These are phyloP conservation scores for Platycheirus rosarum DNA, from an alignment of 2,888 invertebrate genomes.

Conservation along the genomic window DNA sequence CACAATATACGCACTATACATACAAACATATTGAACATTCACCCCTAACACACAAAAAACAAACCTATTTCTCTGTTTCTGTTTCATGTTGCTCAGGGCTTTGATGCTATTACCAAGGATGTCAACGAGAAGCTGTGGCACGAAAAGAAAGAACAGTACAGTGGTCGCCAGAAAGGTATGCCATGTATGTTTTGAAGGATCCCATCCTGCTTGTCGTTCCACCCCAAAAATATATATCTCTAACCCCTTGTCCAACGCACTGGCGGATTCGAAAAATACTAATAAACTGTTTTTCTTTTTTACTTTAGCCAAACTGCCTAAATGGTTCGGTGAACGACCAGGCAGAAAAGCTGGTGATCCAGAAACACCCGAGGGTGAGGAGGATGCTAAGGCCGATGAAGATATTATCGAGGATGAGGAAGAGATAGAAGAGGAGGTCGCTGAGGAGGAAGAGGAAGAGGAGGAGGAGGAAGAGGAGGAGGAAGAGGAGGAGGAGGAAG, in stretches of 20 bases:
- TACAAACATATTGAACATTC: constrained; percentile 18
- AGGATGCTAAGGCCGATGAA: constrained; percentile 90
- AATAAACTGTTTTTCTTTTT: constrained; percentile 15
- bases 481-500: constrained; percentile 83
- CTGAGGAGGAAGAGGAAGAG: constrained; percentile 89
- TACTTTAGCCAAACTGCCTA: constrained; percentile 92
- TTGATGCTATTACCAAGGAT: constrained; percentile 92
- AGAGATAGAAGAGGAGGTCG: constrained; percentile 90
- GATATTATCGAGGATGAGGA: constrained; percentile 89
- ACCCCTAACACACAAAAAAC: constrained; percentile 48
- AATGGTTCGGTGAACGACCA: constrained; percentile 97
- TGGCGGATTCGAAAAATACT: background rate
- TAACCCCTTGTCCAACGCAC: constrained; percentile 2
- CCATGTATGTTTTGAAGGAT: constrained; percentile 76
- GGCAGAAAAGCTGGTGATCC: constrained; percentile 95
- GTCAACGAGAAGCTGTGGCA: constrained; percentile 93
- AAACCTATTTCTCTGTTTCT: constrained; percentile 64
- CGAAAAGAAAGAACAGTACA: constrained; percentile 93
- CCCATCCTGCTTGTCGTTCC: constrained; percentile 35
- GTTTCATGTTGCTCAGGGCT: constrained; percentile 86
- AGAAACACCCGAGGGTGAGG: constrained; percentile 95
- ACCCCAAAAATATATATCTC: background rate
- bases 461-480: constrained; percentile 87
- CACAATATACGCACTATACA: constrained; percentile 1
- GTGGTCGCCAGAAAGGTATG: constrained; percentile 95